phyloP scores from a whole-genome alignment of 2,113 vertebrate genomes.

The Carassius carassius region DNA sequence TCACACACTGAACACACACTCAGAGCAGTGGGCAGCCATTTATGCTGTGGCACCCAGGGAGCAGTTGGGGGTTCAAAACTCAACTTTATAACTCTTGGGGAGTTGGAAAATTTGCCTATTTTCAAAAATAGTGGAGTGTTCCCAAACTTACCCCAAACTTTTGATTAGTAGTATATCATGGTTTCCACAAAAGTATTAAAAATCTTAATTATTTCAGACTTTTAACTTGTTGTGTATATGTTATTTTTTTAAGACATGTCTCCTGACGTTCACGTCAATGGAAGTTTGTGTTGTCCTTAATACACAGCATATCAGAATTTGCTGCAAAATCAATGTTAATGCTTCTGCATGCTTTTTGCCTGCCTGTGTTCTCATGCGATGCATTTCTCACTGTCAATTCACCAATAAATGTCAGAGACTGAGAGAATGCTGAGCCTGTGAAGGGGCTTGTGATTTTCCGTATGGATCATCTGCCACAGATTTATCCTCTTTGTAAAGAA shows the following conservation, averaged over 20 bases:
- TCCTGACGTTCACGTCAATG: background rate
- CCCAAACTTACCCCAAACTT: too few relatives aligned
- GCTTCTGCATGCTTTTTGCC: background rate
- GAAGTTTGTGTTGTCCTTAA: background rate
- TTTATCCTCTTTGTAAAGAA: slow-evolving; percentile 64
- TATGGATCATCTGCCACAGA: slow-evolving; percentile 65
- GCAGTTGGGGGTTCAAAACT: too few relatives aligned
- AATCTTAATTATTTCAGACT: too few relatives aligned
- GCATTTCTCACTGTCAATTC: slow-evolving; percentile 47
- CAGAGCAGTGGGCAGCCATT: too few relatives aligned
- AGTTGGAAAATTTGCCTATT: too few relatives aligned
- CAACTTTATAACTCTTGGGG: too few relatives aligned
- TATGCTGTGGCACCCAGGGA: too few relatives aligned
- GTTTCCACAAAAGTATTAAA: too few relatives aligned
- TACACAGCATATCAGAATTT: background rate
- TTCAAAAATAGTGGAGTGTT: too few relatives aligned
- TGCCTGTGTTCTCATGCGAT: slow-evolving; percentile 32
- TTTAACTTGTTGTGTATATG: too few relatives aligned
- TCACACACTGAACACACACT: too few relatives aligned
- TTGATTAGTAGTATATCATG: too few relatives aligned
- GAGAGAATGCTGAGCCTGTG: slow-evolving; percentile 53
- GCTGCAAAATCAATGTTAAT: slow-evolving; percentile 5
- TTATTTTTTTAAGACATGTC: background rate
- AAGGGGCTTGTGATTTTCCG: slow-evolving; percentile 49
- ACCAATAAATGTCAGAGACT: slow-evolving; percentile 47